Conservation (phyloP, 2,888 invertebrate species). For the Ectemnius continuus region DNA sequence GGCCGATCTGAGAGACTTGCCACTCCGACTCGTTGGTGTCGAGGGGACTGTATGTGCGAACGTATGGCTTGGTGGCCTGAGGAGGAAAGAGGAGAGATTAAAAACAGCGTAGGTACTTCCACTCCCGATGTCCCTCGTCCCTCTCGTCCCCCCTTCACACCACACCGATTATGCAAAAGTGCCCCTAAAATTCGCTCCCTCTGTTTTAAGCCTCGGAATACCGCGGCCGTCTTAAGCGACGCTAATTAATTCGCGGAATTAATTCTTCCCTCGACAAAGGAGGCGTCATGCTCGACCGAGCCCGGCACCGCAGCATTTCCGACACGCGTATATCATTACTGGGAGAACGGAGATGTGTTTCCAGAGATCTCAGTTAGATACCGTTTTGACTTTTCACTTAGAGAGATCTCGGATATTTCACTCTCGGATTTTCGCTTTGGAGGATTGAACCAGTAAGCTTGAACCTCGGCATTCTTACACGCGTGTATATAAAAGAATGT, state of each 20-base stretch:
- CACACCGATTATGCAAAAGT: conserved; percentile 5
- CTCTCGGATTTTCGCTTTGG: no score
- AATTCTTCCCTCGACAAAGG: not conserved
- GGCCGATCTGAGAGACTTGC: conserved; percentile 79
- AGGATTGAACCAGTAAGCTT: no score
- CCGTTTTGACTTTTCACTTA: no score
- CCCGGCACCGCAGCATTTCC: no score
- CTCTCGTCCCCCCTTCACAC: no score
- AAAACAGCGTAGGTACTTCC: conserved; percentile 4
- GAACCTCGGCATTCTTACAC: no score
- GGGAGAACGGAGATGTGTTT: no score
- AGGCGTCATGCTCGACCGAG: no score
- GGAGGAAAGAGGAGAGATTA: not conserved
- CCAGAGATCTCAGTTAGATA: no score
- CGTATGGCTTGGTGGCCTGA: conserved; percentile 69
- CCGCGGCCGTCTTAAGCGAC: conserved; percentile 16
- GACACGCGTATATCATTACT: no score
- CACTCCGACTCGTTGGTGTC: conserved; percentile 75
- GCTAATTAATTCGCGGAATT: conserved; percentile 33
- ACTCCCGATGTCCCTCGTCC: no score
- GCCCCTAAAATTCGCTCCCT: conserved; percentile 25
- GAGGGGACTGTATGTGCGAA: conserved; percentile 67
- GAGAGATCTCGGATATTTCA: no score
- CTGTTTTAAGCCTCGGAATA: conserved; percentile 3
- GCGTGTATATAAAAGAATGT: not conserved